phyloP scores from a whole-genome alignment of 2,888 invertebrate species.

The Mythimna vitellina region DNA sequence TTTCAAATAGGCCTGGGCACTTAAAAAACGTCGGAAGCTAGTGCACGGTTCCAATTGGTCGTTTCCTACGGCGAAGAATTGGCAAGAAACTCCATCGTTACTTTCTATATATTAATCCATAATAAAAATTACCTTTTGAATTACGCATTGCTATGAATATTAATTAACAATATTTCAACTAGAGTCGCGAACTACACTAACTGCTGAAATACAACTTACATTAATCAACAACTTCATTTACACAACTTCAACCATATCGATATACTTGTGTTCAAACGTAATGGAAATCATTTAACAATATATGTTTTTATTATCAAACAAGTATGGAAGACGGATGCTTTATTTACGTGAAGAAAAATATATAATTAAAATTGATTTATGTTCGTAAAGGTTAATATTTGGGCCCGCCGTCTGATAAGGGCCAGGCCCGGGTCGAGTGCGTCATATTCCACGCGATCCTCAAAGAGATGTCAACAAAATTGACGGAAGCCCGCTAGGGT shows the following conservation, averaged over 20 bases:
- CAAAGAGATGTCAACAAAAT: too few relatives aligned
- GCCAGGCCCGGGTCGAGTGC: too few relatives aligned
- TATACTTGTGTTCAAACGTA: constrained; percentile 45
- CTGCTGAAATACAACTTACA: constrained; percentile 49
- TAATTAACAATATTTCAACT: constrained; percentile 35
- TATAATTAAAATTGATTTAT: neutral
- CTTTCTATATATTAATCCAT: neutral
- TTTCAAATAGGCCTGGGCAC: too few relatives aligned
- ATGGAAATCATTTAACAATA: constrained; percentile 36
- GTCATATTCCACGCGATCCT: too few relatives aligned
- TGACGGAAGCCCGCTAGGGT: too few relatives aligned
- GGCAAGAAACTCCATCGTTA: too few relatives aligned
- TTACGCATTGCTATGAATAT: constrained; percentile 24
- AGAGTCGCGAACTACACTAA: constrained; percentile 49
- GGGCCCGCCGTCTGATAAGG: too few relatives aligned
- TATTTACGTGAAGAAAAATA: constrained; percentile 45
- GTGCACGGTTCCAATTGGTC: too few relatives aligned
- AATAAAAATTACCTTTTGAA: neutral
- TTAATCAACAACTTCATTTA: constrained; percentile 59
- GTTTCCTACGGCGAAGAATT: too few relatives aligned
- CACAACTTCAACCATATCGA: constrained; percentile 31
- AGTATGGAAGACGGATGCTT: constrained; percentile 56
- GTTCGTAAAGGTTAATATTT: too few relatives aligned
- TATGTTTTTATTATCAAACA: constrained; percentile 32
- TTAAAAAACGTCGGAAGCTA: too few relatives aligned